Evolutionary conservation across 2,113 vertebrate species (phyloP).

Genomic region (Stigmatopora argus): DNA sequence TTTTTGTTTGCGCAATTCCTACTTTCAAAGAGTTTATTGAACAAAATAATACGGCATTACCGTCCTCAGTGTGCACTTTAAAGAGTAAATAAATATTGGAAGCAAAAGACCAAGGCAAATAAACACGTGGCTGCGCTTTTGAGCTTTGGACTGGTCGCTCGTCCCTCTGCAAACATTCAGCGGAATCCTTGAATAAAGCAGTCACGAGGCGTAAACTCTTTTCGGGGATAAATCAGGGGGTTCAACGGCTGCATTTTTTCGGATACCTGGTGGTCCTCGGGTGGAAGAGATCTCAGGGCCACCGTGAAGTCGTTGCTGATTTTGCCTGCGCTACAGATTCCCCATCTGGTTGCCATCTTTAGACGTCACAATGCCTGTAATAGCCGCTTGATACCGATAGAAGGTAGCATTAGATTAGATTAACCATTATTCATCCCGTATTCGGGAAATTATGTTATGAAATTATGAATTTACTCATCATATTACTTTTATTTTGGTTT

Average conservation of each 20-base stretch:
- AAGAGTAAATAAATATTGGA: neutral
- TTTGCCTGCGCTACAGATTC: constrained; percentile 76
- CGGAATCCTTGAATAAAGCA: neutral
- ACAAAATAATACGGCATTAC: neutral
- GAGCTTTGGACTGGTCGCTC: neutral
- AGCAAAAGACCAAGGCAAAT: neutral
- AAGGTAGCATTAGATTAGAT: constrained; percentile 37
- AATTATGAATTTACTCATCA: too few relatives aligned
- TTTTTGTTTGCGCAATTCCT: neutral
- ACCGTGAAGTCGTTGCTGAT: constrained; percentile 79
- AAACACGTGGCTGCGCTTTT: neutral
- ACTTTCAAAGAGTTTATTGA: neutral
- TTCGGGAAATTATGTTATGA: too few relatives aligned
- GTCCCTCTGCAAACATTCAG: neutral
- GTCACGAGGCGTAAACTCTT: neutral
- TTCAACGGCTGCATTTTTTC: neutral
- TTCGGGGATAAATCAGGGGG: neutral
- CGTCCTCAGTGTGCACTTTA: neutral
- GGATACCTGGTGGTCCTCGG: constrained; percentile 78
- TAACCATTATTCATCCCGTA: too few relatives aligned
- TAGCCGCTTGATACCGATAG: constrained; percentile 14
- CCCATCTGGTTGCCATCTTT: constrained; percentile 78
- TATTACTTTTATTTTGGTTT: too few relatives aligned
- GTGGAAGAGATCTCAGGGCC: constrained; percentile 69
- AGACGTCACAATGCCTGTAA: neutral